phyloP scores from a whole-genome alignment of 2,888 invertebrate genomes.

The Thymelicus sylvestris region DNA sequence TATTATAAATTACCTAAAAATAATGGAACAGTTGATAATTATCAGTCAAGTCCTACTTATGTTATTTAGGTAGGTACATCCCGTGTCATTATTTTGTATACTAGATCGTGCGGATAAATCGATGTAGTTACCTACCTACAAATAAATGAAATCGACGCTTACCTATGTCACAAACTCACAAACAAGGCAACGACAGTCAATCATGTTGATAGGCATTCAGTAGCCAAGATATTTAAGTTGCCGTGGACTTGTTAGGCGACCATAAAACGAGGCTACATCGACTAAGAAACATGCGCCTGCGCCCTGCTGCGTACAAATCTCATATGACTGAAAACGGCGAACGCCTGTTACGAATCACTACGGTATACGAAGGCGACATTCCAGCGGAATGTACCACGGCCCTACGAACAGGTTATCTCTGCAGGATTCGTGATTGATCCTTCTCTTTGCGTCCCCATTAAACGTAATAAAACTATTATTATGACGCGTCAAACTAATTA shows the following conservation, averaged over 20 bases:
- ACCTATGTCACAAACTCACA: slow-evolving; percentile 4
- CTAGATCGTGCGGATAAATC: too few relatives aligned
- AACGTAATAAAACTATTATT: slow-evolving; percentile 43
- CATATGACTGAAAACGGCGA: slow-evolving; percentile 71
- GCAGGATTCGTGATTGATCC: slow-evolving; percentile 63
- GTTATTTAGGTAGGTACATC: too few relatives aligned
- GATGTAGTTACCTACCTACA: background rate
- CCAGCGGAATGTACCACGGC: slow-evolving; percentile 76
- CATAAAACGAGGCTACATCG: slow-evolving; percentile 69
- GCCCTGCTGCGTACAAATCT: slow-evolving; percentile 74
- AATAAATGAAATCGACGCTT: slow-evolving; percentile 27
- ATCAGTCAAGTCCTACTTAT: too few relatives aligned
- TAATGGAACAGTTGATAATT: too few relatives aligned
- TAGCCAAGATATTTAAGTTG: slow-evolving; percentile 72
- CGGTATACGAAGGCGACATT: slow-evolving; percentile 80
- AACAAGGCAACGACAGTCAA: slow-evolving; percentile 33
- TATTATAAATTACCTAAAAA: too few relatives aligned
- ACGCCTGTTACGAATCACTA: slow-evolving; percentile 50
- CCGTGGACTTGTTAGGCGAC: slow-evolving; percentile 66
- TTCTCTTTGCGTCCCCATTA: slow-evolving; percentile 66
- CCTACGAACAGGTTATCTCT: slow-evolving; percentile 76
- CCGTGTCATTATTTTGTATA: too few relatives aligned
- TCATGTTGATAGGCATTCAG: slow-evolving; percentile 50
- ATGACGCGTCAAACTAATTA: slow-evolving; percentile 40
- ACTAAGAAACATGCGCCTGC: slow-evolving; percentile 64